Evolutionary conservation across 1,140 invertebrate genomes (phyloP).

Genomic region (Sycophila sp.): DNA sequence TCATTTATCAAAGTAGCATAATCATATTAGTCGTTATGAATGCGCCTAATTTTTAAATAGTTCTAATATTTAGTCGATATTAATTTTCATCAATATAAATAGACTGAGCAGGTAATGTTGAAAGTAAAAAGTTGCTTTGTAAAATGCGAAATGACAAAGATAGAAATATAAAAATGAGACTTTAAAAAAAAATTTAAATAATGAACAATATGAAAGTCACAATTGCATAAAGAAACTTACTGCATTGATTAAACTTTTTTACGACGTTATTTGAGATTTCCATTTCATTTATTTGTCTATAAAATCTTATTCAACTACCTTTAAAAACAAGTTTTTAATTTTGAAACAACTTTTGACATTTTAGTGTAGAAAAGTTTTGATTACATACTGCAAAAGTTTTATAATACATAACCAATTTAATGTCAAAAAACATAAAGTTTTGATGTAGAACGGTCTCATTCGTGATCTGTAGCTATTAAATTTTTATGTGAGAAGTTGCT

Average conservation of each 20-base stretch:
- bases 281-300: constrained; percentile 26
- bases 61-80: too few relatives aligned
- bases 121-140: too few relatives aligned
- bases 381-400: constrained; percentile 37
- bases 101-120: too few relatives aligned
- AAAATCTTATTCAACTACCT: constrained; percentile 39
- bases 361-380: constrained; percentile 38
- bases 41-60: too few relatives aligned
- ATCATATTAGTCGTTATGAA: too few relatives aligned
- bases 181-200: neutral
- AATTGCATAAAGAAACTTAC: neutral
- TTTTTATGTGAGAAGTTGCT: constrained; percentile 42
- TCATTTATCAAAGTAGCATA: too few relatives aligned
- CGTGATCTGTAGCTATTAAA: constrained; percentile 42
- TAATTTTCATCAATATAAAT: too few relatives aligned
- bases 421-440: constrained; percentile 42
- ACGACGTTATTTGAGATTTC: constrained; percentile 22
- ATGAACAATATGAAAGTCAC: neutral
- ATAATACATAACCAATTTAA: constrained; percentile 42
- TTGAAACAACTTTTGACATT: constrained; percentile 40
- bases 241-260: constrained; percentile 34
- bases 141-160: neutral
- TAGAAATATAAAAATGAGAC: neutral
- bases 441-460: constrained; percentile 42
- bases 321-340: constrained; percentile 41